Conservation (phyloP, 2,888 invertebrate species). For the Scrobipalpa costella region DNA sequence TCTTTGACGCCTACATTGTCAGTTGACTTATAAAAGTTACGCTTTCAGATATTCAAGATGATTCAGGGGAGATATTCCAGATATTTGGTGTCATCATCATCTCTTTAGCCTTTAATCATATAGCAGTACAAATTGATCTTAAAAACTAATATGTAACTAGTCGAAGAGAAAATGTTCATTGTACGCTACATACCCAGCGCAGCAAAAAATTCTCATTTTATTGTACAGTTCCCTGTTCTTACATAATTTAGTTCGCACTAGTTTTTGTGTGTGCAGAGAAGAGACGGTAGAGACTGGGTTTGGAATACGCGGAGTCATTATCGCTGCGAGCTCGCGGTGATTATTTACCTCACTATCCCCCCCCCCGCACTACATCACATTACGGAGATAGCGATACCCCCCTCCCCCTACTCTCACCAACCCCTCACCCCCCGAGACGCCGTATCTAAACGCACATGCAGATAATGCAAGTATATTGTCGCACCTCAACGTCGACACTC, state of each 20-base stretch:
- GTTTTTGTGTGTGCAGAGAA: background rate
- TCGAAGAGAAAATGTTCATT: too few relatives aligned
- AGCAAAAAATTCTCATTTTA: too few relatives aligned
- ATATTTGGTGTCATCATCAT: too few relatives aligned
- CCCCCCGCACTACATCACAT: constrained; percentile 10
- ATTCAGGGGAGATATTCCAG: too few relatives aligned
- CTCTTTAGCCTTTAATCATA: too few relatives aligned
- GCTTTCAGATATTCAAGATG: too few relatives aligned
- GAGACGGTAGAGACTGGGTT: background rate
- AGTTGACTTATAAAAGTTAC: too few relatives aligned
- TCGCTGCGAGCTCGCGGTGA: constrained; percentile 15
- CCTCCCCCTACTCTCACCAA: background rate
- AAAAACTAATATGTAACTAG: too few relatives aligned
- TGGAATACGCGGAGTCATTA: constrained; percentile 5
- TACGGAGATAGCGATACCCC: constrained; percentile 13
- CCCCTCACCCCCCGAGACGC: background rate
- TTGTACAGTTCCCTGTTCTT: background rate
- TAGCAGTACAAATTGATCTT: too few relatives aligned
- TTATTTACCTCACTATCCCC: constrained; percentile 12
- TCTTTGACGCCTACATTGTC: too few relatives aligned
- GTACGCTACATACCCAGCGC: background rate
- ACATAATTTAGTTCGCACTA: background rate
- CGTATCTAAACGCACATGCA: constrained; percentile 7
- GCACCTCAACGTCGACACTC: background rate
- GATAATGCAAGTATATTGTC: constrained; percentile 10